phyloP scores from a whole-genome alignment of 2,797 vertebrate species.

The Poliocrania exsul region DNA sequence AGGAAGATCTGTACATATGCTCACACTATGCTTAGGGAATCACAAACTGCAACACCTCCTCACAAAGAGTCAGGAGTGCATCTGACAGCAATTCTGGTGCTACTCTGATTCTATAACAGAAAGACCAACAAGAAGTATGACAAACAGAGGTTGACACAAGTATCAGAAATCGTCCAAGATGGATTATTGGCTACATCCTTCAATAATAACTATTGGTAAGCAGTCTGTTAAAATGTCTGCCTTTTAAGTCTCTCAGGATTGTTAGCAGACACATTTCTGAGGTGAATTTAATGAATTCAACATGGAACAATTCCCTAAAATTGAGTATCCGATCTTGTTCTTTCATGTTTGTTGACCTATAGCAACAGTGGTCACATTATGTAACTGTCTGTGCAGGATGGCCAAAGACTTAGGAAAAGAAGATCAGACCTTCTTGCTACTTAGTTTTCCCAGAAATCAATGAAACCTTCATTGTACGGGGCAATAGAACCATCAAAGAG shows the following conservation, averaged over 20 bases:
- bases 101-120: not conserved
- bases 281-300: not conserved
- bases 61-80: not conserved
- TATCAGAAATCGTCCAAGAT: not conserved
- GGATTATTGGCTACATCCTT: not conserved
- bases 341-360: not conserved
- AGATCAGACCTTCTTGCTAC: not conserved
- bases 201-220: rapidly evolving
- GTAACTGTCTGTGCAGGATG: not conserved
- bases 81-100: not conserved
- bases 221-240: not conserved
- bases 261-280: not conserved
- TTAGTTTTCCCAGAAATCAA: not conserved
- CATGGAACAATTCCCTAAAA: not conserved
- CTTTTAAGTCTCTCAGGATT: not conserved
- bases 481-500: not conserved
- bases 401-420: not conserved
- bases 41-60: not conserved
- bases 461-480: not conserved
- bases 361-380: not conserved
- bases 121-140: not conserved
- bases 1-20: not conserved
- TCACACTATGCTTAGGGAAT: not conserved
- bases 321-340: not conserved
- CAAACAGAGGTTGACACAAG: not conserved